Evolutionary conservation across 2,888 invertebrate genomes (phyloP), one percentile per base, ranked within the genome.

Genomic region (Drosophila nr. perissopoda): DNA sequence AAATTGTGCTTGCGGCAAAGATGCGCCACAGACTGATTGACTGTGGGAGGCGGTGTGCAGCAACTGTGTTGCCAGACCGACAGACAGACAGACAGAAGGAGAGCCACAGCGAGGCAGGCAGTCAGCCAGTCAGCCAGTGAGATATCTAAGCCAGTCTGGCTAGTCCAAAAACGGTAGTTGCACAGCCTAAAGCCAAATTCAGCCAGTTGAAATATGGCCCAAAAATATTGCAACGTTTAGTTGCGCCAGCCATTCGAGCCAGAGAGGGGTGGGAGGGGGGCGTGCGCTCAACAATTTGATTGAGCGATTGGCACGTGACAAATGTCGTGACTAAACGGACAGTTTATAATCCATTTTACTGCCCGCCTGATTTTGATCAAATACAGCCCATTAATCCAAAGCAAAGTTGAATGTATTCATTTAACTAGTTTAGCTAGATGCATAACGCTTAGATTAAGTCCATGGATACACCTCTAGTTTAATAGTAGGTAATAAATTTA

Each of bases 141-240:
- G 25, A 46, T 46, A 46, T 27, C 46, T 46, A 46, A 46, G 46
- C 25, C 54, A 53, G 34, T 34, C 36, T 36, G 36, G 27, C 69
- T 27, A 56, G 29, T 56, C 27, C n/a, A 40, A 71, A 70, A 81
- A 74, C 79, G 79, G 70, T 82, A 83, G 82, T 82, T 83, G 75
- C 42, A 62, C 42, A 51, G 59, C 56, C 67, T 42, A 49, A 31
- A 53, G 71, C 63, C 57, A 68, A 59, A 63, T 59, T 36, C 60
- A 52, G 61, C 61, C 69, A 77, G 64, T 70, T 80, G 84, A 84
- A 82, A 84, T 84, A 87, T 87, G 66, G 72, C 72, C 72, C 74
- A 56, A 77, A 76, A 69, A 75, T 70, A 76, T 57, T 64, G 63
- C 67, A 76, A 62, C 67, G 69, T 63, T 81, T 69, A 64, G 74